These are phyloP conservation scores for Odontocerum albicorne DNA, from an alignment of 2,888 invertebrate species.

Conservation along the genomic window DNA sequence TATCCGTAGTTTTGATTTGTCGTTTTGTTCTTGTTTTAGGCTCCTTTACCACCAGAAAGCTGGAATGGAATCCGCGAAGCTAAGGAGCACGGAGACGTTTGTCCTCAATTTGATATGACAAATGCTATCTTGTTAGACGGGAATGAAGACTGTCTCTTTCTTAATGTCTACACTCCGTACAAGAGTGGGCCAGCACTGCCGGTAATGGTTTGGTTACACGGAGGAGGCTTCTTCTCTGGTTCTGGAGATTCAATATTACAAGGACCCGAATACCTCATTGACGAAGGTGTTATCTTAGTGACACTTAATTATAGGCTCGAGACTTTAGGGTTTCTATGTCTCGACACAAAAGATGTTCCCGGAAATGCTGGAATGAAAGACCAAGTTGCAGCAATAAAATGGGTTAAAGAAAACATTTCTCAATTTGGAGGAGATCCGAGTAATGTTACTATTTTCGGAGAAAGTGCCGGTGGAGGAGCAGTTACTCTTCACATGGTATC, in stretches of 20 bases:
- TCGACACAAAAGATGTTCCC: conserved; percentile 49
- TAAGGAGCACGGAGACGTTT: conserved; percentile 44
- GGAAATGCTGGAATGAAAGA: conserved; percentile 56
- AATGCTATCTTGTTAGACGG: conserved; percentile 39
- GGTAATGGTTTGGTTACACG: conserved; percentile 46
- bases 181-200: conserved; percentile 37
- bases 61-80: conserved; percentile 48
- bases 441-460: conserved; percentile 52
- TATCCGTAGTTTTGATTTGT: too few relatives aligned
- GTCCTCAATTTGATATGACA: conserved; percentile 45
- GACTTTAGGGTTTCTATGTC: conserved; percentile 47
- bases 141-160: conserved; percentile 48
- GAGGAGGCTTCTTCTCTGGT: conserved; percentile 45
- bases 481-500: conserved; percentile 48
- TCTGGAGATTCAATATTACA: conserved; percentile 45
- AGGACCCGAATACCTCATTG: conserved; percentile 49
- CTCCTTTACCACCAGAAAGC: conserved; percentile 44
- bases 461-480: conserved; percentile 48
- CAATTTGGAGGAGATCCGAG: conserved; percentile 49
- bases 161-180: conserved; percentile 49
- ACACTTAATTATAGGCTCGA: conserved; percentile 51
- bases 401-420: conserved; percentile 48
- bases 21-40: too few relatives aligned
- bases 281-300: conserved; percentile 46
- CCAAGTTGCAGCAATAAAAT: conserved; percentile 49